These are phyloP conservation scores for Anabas testudineus DNA, from an alignment of 2,797 vertebrate genomes.

Conservation along the genomic window DNA sequence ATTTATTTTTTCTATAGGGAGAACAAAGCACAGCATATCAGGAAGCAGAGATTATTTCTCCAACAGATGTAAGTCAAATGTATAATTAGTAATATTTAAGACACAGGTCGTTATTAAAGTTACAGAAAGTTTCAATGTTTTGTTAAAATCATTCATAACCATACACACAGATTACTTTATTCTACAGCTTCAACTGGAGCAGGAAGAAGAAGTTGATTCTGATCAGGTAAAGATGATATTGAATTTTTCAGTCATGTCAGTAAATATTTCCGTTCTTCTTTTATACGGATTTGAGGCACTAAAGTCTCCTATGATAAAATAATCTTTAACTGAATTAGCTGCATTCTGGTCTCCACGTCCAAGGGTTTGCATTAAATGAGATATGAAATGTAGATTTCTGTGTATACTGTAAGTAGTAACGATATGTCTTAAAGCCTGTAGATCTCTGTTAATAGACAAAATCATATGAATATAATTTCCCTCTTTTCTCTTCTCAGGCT, in stretches of 20 bases:
- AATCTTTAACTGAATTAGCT: no score
- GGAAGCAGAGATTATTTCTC: neutral
- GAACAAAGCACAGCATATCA: neutral
- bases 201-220: neutral
- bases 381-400: no score
- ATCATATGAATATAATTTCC: no score
- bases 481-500: slow-evolving; percentile 17
- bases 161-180: neutral
- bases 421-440: no score
- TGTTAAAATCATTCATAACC: neutral
- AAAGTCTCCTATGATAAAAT: neutral
- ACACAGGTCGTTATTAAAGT: neutral
- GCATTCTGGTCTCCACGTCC: no score
- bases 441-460: no score
- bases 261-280: neutral
- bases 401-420: no score
- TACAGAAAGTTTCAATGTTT: neutral
- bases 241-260: neutral
- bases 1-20: neutral
- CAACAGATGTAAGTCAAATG: no score
- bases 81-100: no score
- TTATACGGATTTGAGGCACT: neutral
- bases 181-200: neutral
- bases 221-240: neutral
- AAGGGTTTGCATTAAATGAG: no score